Conservation (phyloP, 2,888 invertebrate genomes). For the Platycheirus albimanus region DNA sequence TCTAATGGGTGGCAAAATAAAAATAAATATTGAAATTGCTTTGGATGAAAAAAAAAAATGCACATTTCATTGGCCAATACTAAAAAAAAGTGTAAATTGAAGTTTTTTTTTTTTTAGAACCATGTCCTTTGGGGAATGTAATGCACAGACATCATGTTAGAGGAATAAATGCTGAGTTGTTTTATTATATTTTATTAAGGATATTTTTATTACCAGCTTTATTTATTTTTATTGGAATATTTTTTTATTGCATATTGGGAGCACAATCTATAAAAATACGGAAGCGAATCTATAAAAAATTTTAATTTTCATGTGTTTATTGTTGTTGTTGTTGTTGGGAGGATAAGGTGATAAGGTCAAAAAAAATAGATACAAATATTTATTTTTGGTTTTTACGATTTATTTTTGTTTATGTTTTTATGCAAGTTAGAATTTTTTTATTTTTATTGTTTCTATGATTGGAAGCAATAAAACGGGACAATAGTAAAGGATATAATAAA, state of each 20-base stretch:
- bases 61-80: neutral
- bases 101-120: neutral
- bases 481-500: too few species aligned
- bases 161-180: neutral
- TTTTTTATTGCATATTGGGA: constrained; percentile 4
- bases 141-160: neutral
- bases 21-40: constrained; percentile 7
- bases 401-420: neutral
- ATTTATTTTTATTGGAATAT: constrained; percentile 10
- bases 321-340: neutral
- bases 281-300: neutral
- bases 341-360: neutral
- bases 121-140: neutral
- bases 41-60: neutral
- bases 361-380: neutral
- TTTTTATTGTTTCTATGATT: too few species aligned
- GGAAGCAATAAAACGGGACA: too few species aligned
- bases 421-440: too few species aligned
- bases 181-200: neutral
- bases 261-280: neutral
- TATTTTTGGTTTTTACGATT: neutral
- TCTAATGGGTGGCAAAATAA: neutral
- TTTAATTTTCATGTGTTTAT: neutral
- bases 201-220: neutral
- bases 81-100: neutral